Evolutionary conservation across 1,140 invertebrate genomes (phyloP).

Genomic region (Alviniconcha marisindica): DNA sequence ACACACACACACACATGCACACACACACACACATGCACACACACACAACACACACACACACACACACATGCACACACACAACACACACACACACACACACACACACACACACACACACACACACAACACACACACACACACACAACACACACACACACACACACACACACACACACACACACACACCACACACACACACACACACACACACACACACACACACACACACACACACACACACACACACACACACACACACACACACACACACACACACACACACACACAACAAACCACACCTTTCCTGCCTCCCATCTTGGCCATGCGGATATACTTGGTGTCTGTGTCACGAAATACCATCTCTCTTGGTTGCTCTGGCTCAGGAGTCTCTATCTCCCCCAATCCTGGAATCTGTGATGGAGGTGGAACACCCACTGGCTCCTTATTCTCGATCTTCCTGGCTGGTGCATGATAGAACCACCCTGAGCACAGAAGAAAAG

Average conservation of each 20-base stretch:
- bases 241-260: neutral
- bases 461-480: conserved; percentile 74
- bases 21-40: neutral
- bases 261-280: neutral
- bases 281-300: conserved; percentile 54
- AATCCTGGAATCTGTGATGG: conserved; percentile 72
- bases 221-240: neutral
- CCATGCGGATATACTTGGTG: conserved; percentile 69
- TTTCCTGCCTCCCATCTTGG: conserved; percentile 71
- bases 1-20: neutral
- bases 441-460: conserved; percentile 43
- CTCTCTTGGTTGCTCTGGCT: conserved; percentile 51
- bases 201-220: neutral
- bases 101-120: no score
- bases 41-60: no score
- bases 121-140: neutral
- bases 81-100: no score
- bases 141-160: neutral
- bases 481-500: conserved; percentile 53
- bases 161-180: neutral
- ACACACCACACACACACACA: neutral
- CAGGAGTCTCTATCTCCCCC: conserved; percentile 49
- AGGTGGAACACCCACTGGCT: conserved; percentile 58
- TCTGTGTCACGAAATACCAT: conserved; percentile 69
- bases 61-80: no score